Percentiles rank a stretch among this genome's conserved stretches.
Evolutionary conservation across 2,113 vertebrate genomes (phyloP).

Genomic region (Trichechus manatus): DNA sequence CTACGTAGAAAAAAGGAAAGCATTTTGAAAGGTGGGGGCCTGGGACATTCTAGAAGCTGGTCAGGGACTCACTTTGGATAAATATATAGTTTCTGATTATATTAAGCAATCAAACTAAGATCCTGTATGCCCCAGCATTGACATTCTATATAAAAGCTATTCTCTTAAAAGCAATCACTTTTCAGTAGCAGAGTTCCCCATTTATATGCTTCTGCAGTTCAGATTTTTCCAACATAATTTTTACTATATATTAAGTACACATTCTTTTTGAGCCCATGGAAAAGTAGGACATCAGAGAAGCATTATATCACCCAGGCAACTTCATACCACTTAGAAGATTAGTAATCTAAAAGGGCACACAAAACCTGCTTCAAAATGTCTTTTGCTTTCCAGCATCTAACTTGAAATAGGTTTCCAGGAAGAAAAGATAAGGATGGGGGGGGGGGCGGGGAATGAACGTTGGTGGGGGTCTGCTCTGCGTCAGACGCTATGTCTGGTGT

Average conservation of each 20-base stretch:
- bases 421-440: not conserved
- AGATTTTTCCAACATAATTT: conserved; percentile 22
- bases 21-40: not conserved
- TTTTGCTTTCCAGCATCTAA: conserved; percentile 44
- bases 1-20: conserved; percentile 43
- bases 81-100: not conserved
- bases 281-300: conserved; percentile 61
- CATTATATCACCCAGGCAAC: not conserved
- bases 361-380: not conserved
- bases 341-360: conserved; percentile 37
- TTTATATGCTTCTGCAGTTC: conserved; percentile 2
- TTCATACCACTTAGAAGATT: conserved; percentile 66
- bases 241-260: conserved; percentile 51
- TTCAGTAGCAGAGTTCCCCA: not conserved
- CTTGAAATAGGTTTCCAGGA: conserved; percentile 54
- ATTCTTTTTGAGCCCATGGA: not conserved
- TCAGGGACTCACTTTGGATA: not conserved
- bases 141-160: conserved; percentile 2
- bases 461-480: accelerated
- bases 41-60: conserved; percentile 68
- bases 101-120: not conserved
- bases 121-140: not conserved
- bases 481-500: accelerated
- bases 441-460: not conserved
- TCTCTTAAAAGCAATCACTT: conserved; percentile 28